phyloP scores from a whole-genome alignment of 1,140 invertebrate genomes.

The Drosophila leontia region DNA sequence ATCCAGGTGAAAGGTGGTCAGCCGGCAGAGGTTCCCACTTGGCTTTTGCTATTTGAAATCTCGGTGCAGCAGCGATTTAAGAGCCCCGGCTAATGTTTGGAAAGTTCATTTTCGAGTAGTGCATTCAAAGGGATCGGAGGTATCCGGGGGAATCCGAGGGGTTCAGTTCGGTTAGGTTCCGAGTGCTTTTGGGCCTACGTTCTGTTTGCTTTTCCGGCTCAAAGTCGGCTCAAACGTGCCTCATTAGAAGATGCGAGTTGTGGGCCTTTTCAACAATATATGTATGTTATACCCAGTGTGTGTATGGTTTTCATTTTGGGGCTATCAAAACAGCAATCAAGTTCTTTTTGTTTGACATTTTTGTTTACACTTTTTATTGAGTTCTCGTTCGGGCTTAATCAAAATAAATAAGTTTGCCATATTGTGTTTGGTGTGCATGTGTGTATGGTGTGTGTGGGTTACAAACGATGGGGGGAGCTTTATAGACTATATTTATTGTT shows the following conservation, averaged over 20 bases:
- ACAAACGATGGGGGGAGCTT: constrained; percentile 26
- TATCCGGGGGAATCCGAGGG: constrained; percentile 1
- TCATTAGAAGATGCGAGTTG: constrained; percentile 46
- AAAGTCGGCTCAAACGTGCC: constrained; percentile 33
- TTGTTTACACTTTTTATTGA: constrained; percentile 73
- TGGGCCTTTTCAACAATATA: constrained; percentile 21
- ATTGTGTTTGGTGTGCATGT: constrained; percentile 18
- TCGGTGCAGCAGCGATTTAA: constrained; percentile 19
- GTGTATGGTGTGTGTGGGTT: constrained; percentile 18
- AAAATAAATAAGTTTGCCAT: constrained; percentile 72
- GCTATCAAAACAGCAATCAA: constrained; percentile 77
- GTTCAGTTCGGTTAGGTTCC: constrained; percentile 13
- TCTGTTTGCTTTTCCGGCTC: constrained; percentile 52
- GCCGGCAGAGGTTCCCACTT: constrained; percentile 27
- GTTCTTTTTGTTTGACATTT: constrained; percentile 60
- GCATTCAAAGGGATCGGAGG: constrained; percentile 12
- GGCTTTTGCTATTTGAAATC: constrained; percentile 36
- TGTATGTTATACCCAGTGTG: background rate
- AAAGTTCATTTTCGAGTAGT: constrained; percentile 71
- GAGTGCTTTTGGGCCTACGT: constrained; percentile 29
- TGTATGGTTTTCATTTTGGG: constrained; percentile 37
- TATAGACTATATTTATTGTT: constrained; percentile 60
- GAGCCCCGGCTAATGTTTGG: constrained; percentile 59
- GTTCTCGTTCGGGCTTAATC: constrained; percentile 75
- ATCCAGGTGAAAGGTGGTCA: constrained; percentile 46